Conservation (phyloP, 2,113 vertebrate genomes). For the Clarias macrocephalus region DNA sequence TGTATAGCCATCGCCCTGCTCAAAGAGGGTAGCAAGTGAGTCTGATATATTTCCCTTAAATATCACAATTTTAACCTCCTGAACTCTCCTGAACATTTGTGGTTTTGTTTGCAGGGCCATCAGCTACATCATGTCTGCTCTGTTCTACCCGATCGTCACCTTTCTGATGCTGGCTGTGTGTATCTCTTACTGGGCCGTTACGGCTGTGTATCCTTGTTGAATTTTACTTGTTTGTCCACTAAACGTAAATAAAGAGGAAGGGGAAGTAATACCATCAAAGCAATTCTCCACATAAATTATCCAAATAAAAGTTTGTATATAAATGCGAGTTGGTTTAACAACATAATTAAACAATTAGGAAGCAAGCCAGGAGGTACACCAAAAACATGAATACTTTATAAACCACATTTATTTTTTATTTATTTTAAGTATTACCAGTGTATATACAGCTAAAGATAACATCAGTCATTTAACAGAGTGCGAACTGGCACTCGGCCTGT, state of each 20-base stretch:
- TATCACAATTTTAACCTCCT: background rate
- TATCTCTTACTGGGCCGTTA: conserved; percentile 86
- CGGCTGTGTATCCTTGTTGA: conserved; percentile 86
- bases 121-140: conserved; percentile 80
- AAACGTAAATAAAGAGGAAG: background rate
- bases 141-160: conserved; percentile 88
- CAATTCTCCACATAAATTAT: no score
- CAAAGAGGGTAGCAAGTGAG: conserved; percentile 91
- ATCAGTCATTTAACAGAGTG: background rate
- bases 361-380: background rate
- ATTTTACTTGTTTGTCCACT: background rate
- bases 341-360: no score
- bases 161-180: conserved; percentile 83
- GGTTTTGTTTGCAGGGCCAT: conserved; percentile 75
- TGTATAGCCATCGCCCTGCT: conserved; percentile 82
- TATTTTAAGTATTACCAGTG: no score
- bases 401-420: background rate
- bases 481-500: no score
- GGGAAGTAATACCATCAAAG: background rate
- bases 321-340: background rate
- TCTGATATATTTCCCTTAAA: conserved; percentile 42
- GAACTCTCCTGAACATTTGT: background rate
- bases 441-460: background rate
- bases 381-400: no score
- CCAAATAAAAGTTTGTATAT: background rate